These are phyloP conservation scores for Acheta domesticus DNA, from an alignment of 2,888 invertebrate species.

Conservation along the genomic window DNA sequence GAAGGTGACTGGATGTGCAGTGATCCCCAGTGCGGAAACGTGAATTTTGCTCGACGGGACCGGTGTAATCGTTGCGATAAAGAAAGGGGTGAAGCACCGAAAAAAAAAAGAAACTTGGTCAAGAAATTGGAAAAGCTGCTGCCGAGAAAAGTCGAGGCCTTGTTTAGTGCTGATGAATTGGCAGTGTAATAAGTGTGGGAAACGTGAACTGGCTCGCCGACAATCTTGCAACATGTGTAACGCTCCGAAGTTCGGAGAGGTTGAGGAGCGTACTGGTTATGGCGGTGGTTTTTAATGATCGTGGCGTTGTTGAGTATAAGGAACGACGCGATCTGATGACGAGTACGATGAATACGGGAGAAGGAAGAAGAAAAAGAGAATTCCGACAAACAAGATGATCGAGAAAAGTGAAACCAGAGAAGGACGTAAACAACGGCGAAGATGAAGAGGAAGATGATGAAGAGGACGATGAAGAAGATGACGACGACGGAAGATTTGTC, in stretches of 20 bases:
- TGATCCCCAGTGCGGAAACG: constrained; percentile 78
- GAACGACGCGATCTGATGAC: constrained; percentile 79
- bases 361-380: constrained; percentile 51
- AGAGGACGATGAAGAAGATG: constrained; percentile 54
- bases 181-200: constrained; percentile 99
- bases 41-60: constrained; percentile 87
- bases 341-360: constrained; percentile 86
- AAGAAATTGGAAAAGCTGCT: constrained; percentile 96
- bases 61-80: constrained; percentile 91
- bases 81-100: background rate
- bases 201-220: constrained; percentile 97
- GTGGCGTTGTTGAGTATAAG: constrained; percentile 93
- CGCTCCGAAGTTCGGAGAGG: constrained; percentile 88
- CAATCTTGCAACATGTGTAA: constrained; percentile 98
- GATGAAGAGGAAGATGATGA: constrained; percentile 54
- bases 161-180: constrained; percentile 98
- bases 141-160: constrained; percentile 97
- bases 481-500: constrained; percentile 62
- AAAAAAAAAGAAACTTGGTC: constrained; percentile 66
- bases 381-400: constrained; percentile 46
- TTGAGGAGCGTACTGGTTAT: constrained; percentile 73
- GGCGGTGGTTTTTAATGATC: constrained; percentile 93
- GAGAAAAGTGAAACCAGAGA: constrained; percentile 42
- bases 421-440: constrained; percentile 39
- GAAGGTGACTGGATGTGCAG: constrained; percentile 63